These are phyloP conservation scores for Rhagonycha fulva DNA, from an alignment of 2,888 invertebrate species.

Conservation along the genomic window DNA sequence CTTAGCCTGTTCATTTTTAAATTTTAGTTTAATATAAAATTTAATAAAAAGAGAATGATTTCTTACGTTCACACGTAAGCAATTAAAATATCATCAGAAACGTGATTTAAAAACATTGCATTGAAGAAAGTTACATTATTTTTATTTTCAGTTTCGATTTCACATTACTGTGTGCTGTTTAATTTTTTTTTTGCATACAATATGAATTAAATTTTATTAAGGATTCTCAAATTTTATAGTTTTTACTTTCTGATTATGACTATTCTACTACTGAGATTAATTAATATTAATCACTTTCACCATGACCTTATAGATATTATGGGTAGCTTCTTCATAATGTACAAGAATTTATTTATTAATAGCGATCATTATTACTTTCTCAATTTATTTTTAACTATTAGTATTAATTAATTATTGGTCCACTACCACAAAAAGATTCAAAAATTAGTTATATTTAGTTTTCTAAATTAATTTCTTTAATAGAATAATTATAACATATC, in stretches of 20 bases:
- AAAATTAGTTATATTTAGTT: too few relatives aligned
- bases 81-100: not conserved
- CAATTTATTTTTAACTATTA: not conserved
- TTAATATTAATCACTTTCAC: slow-evolving; percentile 10
- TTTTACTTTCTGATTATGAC: slow-evolving; percentile 11
- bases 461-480: too few relatives aligned
- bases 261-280: not conserved
- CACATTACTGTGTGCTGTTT: not conserved
- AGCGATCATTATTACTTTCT: not conserved
- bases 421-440: too few relatives aligned
- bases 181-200: not conserved
- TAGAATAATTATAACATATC: too few relatives aligned
- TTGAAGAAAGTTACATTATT: not conserved
- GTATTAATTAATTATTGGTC: too few relatives aligned
- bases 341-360: not conserved
- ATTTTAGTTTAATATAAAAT: not conserved
- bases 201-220: not conserved
- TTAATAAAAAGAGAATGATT: not conserved
- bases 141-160: slow-evolving; percentile 1
- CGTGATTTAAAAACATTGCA: not conserved
- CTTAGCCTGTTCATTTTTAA: too few relatives aligned
- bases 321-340: not conserved
- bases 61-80: not conserved
- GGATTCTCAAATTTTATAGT: not conserved
- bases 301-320: slow-evolving; percentile 1